phyloP scores from a whole-genome alignment of 2,888 invertebrate genomes.

The Mechanitis mazaeus region DNA sequence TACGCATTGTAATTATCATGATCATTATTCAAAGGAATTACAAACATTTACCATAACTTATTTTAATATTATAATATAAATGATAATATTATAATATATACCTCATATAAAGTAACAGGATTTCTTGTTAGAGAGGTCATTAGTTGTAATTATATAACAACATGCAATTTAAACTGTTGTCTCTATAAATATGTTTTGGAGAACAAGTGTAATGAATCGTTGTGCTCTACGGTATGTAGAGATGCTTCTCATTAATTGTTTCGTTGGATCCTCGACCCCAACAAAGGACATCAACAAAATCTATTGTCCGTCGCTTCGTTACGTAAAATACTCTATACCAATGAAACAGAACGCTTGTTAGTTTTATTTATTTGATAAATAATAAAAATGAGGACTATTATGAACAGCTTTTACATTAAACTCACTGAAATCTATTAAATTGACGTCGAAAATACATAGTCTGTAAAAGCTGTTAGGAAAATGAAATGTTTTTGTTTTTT shows the following conservation, averaged over 20 bases:
- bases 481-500: slow-evolving; percentile 13
- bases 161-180: no score
- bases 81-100: no score
- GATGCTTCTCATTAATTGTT: slow-evolving; percentile 12
- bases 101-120: no score
- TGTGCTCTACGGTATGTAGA: slow-evolving; percentile 2
- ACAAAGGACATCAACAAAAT: slow-evolving; percentile 54
- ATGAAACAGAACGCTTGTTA: slow-evolving; percentile 1
- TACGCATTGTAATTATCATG: no score
- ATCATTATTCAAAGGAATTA: no score
- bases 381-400: no score
- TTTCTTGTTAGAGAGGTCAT: no score
- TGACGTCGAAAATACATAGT: neutral
- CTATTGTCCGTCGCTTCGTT: slow-evolving; percentile 57
- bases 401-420: no score
- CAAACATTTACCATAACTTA: no score
- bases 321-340: slow-evolving; percentile 50
- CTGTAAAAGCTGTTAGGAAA: neutral
- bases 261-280: slow-evolving; percentile 43
- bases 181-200: no score
- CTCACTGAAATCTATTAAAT: neutral
- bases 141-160: no score
- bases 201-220: slow-evolving; percentile 5
- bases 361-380: neutral
- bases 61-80: no score